Conservation (phyloP, 1,140 invertebrate species). For the Linepithema humile region DNA sequence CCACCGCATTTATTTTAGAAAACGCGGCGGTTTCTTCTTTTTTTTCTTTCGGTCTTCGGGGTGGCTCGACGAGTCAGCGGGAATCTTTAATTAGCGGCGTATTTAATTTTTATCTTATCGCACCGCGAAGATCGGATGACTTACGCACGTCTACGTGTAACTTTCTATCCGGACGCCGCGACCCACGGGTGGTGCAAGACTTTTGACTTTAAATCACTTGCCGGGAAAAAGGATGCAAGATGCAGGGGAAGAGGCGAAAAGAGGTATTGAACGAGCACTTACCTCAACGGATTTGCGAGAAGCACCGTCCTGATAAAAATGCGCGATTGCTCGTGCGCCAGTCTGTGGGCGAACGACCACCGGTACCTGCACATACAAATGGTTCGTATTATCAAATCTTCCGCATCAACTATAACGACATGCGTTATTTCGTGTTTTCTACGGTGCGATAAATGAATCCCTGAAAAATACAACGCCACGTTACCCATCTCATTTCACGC, state of each 20-base stretch:
- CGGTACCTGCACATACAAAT: constrained; percentile 36
- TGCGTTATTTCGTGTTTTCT: constrained; percentile 68
- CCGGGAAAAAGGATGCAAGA: constrained; percentile 17
- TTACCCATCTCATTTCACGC: constrained; percentile 15
- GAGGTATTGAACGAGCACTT: constrained; percentile 44
- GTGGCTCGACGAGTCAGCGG: constrained; percentile 27
- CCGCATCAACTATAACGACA: constrained; percentile 40
- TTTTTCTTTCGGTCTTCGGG: constrained; percentile 46
- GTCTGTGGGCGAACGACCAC: constrained; percentile 6
- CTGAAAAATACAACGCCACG: constrained; percentile 4
- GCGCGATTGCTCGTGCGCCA: constrained; percentile 59
- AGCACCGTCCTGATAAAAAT: constrained; percentile 65
- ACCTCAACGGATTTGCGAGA: constrained; percentile 70
- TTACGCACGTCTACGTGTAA: constrained; percentile 54
- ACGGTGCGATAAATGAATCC: constrained; percentile 43
- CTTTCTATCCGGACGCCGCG: constrained; percentile 58
- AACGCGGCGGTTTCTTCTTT: background rate
- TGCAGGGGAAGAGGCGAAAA: background rate
- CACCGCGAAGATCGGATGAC: constrained; percentile 55
- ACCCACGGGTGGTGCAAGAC: background rate
- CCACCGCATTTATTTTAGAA: constrained; percentile 7
- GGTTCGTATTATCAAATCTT: constrained; percentile 64
- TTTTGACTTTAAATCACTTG: constrained; percentile 57
- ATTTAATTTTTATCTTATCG: constrained; percentile 70
- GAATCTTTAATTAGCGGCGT: constrained; percentile 70